Evolutionary conservation across 2,888 invertebrate species (phyloP).

Genomic region (Bibio marci): DNA sequence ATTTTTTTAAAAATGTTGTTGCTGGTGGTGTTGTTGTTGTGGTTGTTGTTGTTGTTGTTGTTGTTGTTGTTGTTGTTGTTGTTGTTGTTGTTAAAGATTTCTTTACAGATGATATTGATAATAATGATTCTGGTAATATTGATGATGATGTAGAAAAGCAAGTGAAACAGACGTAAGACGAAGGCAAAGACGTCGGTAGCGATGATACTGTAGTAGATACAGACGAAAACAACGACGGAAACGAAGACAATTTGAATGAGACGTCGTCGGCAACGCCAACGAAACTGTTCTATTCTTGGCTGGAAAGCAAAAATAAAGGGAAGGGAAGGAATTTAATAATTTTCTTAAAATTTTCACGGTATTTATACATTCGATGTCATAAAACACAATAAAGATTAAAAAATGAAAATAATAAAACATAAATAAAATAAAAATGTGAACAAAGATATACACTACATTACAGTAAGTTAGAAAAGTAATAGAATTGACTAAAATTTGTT

Average conservation of each 20-base stretch:
- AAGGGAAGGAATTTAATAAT: too few relatives aligned
- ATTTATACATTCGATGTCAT: too few relatives aligned
- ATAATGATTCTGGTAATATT: not conserved
- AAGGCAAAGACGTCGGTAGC: not conserved
- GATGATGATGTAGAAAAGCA: not conserved
- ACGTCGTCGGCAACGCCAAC: constrained; percentile 7
- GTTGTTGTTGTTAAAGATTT: not conserved
- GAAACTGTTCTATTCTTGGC: constrained; percentile 13
- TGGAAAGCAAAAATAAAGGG: constrained; percentile 10
- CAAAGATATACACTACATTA: too few relatives aligned
- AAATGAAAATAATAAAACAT: too few relatives aligned
- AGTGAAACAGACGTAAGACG: too few relatives aligned
- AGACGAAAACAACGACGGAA: not conserved
- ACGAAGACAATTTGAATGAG: not conserved
- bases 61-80: not conserved
- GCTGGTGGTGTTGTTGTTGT: too few relatives aligned
- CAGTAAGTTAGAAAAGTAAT: too few relatives aligned
- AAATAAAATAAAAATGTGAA: too few relatives aligned
- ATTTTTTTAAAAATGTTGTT: not conserved
- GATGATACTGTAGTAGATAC: not conserved
- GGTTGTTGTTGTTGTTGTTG: not conserved
- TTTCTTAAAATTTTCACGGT: not conserved
- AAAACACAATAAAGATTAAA: too few relatives aligned
- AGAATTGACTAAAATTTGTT: too few relatives aligned
- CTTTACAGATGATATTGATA: not conserved